These are phyloP conservation scores for Doryteuthis pealeii DNA, from an alignment of 1,140 invertebrate species.

Conservation along the genomic window DNA sequence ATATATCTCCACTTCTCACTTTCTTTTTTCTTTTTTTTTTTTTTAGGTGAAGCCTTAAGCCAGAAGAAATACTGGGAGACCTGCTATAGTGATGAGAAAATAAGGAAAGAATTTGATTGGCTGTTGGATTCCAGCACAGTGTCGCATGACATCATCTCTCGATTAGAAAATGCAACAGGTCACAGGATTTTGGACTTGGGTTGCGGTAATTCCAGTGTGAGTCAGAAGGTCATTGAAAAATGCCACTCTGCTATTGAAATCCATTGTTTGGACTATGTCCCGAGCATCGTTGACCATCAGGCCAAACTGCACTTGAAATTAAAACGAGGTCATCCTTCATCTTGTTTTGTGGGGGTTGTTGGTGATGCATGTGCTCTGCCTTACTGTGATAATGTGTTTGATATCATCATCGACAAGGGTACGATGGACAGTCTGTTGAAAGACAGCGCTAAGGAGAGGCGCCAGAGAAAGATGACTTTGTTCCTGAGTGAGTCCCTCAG, in stretches of 20 bases:
- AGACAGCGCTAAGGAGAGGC: constrained; percentile 10
- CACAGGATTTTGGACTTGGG: constrained; percentile 24
- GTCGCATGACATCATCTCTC: neutral
- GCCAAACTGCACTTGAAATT: neutral
- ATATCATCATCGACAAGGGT: constrained; percentile 43
- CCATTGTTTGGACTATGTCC: constrained; percentile 28
- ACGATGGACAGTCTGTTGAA: constrained; percentile 46
- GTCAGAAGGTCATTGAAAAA: constrained; percentile 18
- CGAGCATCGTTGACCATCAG: constrained; percentile 24
- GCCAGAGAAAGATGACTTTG: constrained; percentile 10
- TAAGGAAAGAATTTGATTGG: neutral
- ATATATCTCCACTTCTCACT: neutral
- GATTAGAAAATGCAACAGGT: neutral
- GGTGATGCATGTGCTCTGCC: constrained; percentile 34
- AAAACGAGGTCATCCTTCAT: constrained; percentile 5
- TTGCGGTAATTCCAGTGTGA: constrained; percentile 29
- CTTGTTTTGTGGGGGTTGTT: constrained; percentile 16
- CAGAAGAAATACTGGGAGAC: neutral
- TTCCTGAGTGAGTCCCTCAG: constrained; percentile 31
- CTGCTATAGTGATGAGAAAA: neutral
- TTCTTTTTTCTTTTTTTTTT: neutral
- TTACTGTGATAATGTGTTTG: constrained; percentile 26
- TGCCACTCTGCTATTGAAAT: constrained; percentile 18
- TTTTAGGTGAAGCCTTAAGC: constrained; percentile 1
- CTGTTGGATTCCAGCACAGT: neutral